Conservation (phyloP, 2,888 invertebrate genomes). For the Lochmaea capreae region DNA sequence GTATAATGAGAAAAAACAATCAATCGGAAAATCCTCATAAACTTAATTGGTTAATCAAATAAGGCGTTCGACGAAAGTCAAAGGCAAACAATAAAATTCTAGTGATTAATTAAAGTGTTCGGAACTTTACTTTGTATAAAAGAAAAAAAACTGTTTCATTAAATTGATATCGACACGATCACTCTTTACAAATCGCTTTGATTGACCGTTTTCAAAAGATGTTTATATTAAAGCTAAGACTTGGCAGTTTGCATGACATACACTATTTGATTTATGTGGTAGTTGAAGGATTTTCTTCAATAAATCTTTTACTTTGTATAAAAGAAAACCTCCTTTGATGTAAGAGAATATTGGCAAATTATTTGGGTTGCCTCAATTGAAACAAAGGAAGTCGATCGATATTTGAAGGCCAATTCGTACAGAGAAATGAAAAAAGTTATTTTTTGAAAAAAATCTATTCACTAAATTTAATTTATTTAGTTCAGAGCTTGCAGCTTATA, state of each 20-base stretch:
- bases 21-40: no score
- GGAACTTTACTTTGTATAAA: slow-evolving; percentile 46
- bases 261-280: slow-evolving; percentile 49
- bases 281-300: slow-evolving; percentile 46
- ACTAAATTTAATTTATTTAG: no score
- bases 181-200: slow-evolving; percentile 41
- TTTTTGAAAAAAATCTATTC: no score
- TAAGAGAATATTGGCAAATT: slow-evolving; percentile 35
- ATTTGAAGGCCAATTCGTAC: not conserved
- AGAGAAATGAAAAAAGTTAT: not conserved
- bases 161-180: slow-evolving; percentile 45
- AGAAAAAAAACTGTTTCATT: slow-evolving; percentile 45
- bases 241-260: slow-evolving; percentile 43
- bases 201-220: slow-evolving; percentile 39
- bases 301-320: slow-evolving; percentile 49
- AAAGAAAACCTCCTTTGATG: slow-evolving; percentile 49
- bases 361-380: slow-evolving; percentile 33
- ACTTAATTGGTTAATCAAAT: slow-evolving; percentile 27
- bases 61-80: slow-evolving; percentile 19
- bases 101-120: slow-evolving; percentile 47
- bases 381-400: slow-evolving; percentile 25
- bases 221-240: slow-evolving; percentile 39
- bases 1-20: no score
- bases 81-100: slow-evolving; percentile 39
- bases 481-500: no score